Percentiles rank a stretch among this genome's conserved stretches.
Evolutionary conservation across 2,888 invertebrate genomes (phyloP).

Genomic region (Helleia helle): DNA sequence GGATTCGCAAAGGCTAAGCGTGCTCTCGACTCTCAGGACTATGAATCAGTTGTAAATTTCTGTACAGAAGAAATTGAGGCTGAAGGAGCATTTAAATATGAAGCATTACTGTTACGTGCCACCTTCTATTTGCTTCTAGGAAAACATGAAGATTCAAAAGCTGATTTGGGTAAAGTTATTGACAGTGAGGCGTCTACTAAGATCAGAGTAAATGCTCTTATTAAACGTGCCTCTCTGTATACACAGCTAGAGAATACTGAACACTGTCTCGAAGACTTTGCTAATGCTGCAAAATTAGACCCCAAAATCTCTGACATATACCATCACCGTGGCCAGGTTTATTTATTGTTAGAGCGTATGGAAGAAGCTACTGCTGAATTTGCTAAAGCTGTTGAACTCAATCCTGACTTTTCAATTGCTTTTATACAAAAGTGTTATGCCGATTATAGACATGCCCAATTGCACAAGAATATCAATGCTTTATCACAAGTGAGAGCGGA

Average conservation of each 20-base stretch:
- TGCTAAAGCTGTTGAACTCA: conserved; percentile 84
- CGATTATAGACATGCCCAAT: conserved; percentile 83
- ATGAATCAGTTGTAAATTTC: conserved; percentile 83
- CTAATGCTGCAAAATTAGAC: conserved; percentile 82
- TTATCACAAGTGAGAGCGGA: conserved; percentile 78
- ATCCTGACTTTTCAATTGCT: conserved; percentile 89
- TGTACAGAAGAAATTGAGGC: conserved; percentile 86
- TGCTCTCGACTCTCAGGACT: conserved; percentile 80
- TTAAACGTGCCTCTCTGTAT: conserved; percentile 89
- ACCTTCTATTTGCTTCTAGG: conserved; percentile 88
- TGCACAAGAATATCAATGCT: conserved; percentile 74
- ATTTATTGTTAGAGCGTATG: conserved; percentile 85
- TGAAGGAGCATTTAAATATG: conserved; percentile 76
- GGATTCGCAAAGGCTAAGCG: conserved; percentile 82
- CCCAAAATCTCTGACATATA: conserved; percentile 90
- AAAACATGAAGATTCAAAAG: conserved; percentile 80
- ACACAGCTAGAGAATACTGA: conserved; percentile 85
- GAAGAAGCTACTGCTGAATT: conserved; percentile 89
- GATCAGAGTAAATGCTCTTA: conserved; percentile 86
- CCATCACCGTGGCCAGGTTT: conserved; percentile 93
- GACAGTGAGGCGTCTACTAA: conserved; percentile 76
- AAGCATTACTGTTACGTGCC: conserved; percentile 85
- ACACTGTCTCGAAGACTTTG: conserved; percentile 85
- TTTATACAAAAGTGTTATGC: conserved; percentile 93
- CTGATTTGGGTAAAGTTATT: conserved; percentile 82